Base-by-base conservation (phyloP, 2,113 vertebrate species). In the Misgurnus anguillicaudatus region DNA sequence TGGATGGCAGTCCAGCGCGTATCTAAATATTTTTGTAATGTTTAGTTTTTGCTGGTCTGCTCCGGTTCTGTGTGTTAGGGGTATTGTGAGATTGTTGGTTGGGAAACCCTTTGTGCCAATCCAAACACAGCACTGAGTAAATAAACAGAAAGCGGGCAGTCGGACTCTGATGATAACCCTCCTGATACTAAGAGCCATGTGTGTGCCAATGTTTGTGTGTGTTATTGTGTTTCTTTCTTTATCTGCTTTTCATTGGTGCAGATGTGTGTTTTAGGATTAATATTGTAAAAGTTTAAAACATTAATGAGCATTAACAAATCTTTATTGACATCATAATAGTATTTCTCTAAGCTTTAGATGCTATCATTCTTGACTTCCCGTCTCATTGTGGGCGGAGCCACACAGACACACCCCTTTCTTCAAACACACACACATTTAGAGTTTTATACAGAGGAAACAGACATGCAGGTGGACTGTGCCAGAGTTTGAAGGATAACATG, bases 31-130 rank as follows among this genome's bases (percentile, higher is more conserved):
- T 42, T 42, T 42, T 42, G 5, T 42, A 42, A 39, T 76, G 74
- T 39, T 65, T 65, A 13, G 13, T 47, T 58, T 16, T 51, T 31
- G 70, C 6, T 51, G 57, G 64, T 45, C 76, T 68, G 36, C 7
- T 19, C 5, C 4, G 24, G 11, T 19, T 14, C 53, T 63, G 69
- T 55, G 70, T 31, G 24, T 74, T 36, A 13, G 13, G 71, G 79
- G 24, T 31, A 86, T 69, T 66, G 81, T 87, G 86, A 87, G 89
- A 90, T 87, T 85, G 69, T 11, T 48, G 72, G 84, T 42, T 67
- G 87, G 89, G 87, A 91, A 90, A 80, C 39, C 80, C 80, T 80
- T 76, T 0, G 9, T 58, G 63, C 82, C 80, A 88, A 90, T 84
- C 80, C 73, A 87, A 89, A 87, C 79, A 68, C 75, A 70, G 79